Evolutionary conservation across 2,113 vertebrate species (phyloP), one percentile per base, ranked within the genome.

Genomic region (Pseudorasbora parva): DNA sequence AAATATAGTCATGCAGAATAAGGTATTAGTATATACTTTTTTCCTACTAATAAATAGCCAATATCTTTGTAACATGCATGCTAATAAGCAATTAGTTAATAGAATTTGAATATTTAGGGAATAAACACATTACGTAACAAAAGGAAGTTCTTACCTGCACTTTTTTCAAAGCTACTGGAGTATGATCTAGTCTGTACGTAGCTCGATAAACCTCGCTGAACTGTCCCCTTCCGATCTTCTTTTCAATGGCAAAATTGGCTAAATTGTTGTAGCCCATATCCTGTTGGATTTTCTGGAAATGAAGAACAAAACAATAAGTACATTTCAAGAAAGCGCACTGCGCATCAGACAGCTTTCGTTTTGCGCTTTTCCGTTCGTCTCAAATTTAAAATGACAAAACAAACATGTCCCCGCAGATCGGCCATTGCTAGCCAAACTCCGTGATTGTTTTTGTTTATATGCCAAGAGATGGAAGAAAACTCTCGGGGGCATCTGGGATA

Each of bases 191-290:
- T 78, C 98, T 92, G 90, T 96, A 99, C 27, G 95, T 92, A 8
- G 98, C 98, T 91, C 97, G 94, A 88, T 97, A 99, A 78, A 99
- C 98, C 93, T 99, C 98, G 83, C 98, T 99, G 90, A 99, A 99
- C 87, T 99, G 98, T 84, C 98, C 98, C 68, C 97, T 96, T 69
- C 98, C 97, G 66, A 99, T 98, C 91, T 98, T 99, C 88, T 99
- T 99, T 91, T 97, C 96, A 87, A 99, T 99, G 87, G 95, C 95
- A 91, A 98, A 99, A 93, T 99, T 99, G 87, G 96, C 96, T 88
- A 99, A 92, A 0, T 95, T 96, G 79, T 97, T 98, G 76, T 99
- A 96, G 87, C 96, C 97, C 97, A 98, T 97, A 82, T 99, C 97
- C 0, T 95, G 97, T 81, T 97, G 94, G 84, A 98, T 91, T 47